A percentile compares a stretch with the other conserved stretches of the same genome.
Conservation (phyloP, 2,113 vertebrate species). For the Tragelaphus scriptus region DNA sequence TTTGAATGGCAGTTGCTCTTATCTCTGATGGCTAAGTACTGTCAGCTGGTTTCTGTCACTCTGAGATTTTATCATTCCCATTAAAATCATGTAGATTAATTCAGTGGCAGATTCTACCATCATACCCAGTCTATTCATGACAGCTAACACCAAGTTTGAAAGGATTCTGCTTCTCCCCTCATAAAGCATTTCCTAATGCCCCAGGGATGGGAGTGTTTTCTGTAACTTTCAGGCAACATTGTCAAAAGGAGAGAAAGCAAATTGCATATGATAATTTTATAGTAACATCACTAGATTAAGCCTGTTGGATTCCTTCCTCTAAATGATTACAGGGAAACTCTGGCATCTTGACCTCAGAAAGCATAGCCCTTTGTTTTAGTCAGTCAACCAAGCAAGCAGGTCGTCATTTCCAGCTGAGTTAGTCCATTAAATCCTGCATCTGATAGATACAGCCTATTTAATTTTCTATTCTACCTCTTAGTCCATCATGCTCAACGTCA, state of each 20-base stretch:
- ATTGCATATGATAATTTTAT: neutral
- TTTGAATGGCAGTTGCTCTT: neutral
- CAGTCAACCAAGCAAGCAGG: neutral
- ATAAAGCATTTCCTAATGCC: slow-evolving; percentile 23
- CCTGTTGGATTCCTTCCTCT: slow-evolving; percentile 13
- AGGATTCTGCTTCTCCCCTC: neutral
- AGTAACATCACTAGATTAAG: neutral
- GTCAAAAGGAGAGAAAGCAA: neutral
- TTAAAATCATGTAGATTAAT: neutral
- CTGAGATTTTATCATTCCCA: neutral
- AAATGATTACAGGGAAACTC: slow-evolving; percentile 5
- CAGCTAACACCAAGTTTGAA: neutral
- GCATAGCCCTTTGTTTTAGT: neutral
- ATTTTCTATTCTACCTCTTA: neutral
- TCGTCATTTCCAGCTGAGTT: neutral
- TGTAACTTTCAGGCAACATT: neutral
- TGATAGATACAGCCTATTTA: neutral
- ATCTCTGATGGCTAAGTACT: neutral
- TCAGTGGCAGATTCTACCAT: neutral
- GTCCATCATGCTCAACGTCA: neutral
- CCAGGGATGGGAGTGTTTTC: neutral
- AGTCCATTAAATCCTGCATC: neutral
- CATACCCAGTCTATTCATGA: neutral
- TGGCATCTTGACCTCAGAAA: slow-evolving; percentile 5
- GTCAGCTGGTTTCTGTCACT: neutral